These are phyloP conservation scores for Gymnorhina tibicen DNA, from an alignment of 2,113 vertebrate species.

Conservation along the genomic window DNA sequence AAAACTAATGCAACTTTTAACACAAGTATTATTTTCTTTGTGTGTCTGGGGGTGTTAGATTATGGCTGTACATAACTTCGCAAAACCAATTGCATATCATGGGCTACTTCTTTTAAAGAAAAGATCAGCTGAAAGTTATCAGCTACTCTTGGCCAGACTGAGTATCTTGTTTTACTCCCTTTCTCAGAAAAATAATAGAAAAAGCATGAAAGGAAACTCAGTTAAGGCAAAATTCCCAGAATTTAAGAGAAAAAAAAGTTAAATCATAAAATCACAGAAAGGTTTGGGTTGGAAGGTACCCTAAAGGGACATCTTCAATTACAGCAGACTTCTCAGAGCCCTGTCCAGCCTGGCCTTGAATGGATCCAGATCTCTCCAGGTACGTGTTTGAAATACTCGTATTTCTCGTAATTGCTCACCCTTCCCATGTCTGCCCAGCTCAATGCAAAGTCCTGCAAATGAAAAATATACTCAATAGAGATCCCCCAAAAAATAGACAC, in stretches of 20 bases:
- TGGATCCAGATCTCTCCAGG: background rate
- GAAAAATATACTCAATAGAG: background rate
- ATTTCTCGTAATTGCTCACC: too few relatives aligned
- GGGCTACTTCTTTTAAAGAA: background rate
- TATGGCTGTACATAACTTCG: background rate
- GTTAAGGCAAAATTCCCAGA: background rate
- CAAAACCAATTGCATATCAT: background rate
- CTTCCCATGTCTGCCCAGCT: background rate
- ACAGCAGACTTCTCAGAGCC: background rate
- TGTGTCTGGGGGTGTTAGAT: background rate
- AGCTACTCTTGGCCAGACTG: background rate
- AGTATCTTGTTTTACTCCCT: background rate
- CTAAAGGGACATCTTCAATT: background rate
- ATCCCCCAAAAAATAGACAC: background rate
- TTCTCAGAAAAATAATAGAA: background rate
- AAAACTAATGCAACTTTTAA: background rate
- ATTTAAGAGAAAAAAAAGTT: background rate
- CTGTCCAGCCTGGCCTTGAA: background rate
- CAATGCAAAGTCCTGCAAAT: background rate
- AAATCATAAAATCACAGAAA: background rate
- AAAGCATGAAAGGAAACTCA: background rate
- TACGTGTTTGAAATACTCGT: background rate
- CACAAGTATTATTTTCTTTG: background rate
- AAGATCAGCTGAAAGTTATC: background rate
- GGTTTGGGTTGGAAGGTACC: background rate